These are phyloP conservation scores for Uria aalge DNA, from an alignment of 2,113 vertebrate genomes.

Conservation along the genomic window DNA sequence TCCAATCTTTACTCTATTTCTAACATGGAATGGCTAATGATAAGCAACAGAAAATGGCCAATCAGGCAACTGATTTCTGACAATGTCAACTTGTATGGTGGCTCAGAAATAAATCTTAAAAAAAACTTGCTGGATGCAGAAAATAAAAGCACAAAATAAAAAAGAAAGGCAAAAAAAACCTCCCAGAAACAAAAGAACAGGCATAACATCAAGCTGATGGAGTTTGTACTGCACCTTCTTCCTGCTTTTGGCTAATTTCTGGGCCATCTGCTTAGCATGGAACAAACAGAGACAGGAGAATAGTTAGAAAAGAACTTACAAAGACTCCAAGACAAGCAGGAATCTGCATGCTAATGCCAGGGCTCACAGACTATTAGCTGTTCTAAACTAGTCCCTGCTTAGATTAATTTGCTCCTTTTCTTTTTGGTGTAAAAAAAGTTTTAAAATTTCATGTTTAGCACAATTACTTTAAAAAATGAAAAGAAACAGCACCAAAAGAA, in stretches of 20 bases:
- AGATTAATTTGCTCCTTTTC: neutral
- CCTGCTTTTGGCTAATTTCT: constrained; percentile 98
- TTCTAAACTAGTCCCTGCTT: neutral
- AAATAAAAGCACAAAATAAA: constrained; percentile 73
- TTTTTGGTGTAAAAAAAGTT: neutral
- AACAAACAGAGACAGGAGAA: constrained; percentile 93
- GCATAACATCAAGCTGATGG: constrained; percentile 80
- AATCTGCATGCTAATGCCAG: constrained; percentile 37
- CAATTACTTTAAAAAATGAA: neutral
- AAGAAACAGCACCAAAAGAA: neutral
- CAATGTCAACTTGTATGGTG: constrained; percentile 62
- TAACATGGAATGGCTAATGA: constrained; percentile 80
- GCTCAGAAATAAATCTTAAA: constrained; percentile 68
- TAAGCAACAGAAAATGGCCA: constrained; percentile 74
- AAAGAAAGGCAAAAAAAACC: constrained; percentile 44
- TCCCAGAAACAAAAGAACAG: constrained; percentile 70
- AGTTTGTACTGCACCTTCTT: constrained; percentile 97
- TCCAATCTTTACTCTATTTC: constrained; percentile 66
- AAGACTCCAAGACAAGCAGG: constrained; percentile 66
- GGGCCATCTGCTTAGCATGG: constrained; percentile 96
- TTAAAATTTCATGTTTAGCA: neutral
- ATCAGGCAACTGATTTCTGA: constrained; percentile 60
- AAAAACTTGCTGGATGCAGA: constrained; percentile 87
- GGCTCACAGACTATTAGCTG: neutral
- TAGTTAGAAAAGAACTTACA: constrained; percentile 80